Percentiles rank a stretch among this genome's conserved stretches.
Evolutionary conservation across 2,888 invertebrate species (phyloP).

Genomic region (Scaptomyza caliginosa): DNA sequence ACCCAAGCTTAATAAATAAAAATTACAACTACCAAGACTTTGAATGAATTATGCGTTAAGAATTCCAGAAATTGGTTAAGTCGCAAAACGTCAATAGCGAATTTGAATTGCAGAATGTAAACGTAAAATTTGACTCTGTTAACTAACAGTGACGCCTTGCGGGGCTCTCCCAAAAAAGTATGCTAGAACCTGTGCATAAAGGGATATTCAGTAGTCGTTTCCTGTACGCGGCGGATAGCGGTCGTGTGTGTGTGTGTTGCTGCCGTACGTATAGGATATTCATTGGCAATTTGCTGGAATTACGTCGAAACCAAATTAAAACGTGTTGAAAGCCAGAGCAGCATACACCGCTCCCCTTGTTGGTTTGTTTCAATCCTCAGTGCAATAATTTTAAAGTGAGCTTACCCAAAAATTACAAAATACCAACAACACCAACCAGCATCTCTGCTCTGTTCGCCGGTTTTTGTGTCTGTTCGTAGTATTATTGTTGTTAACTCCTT

Average conservation of each 20-base stretch:
- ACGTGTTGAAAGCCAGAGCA: conserved; percentile 36
- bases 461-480: neutral
- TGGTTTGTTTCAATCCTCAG: conserved; percentile 46
- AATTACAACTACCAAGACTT: too few relatives aligned
- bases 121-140: neutral
- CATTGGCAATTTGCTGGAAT: conserved; percentile 30
- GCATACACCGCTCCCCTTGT: neutral
- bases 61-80: too few relatives aligned
- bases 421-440: conserved; percentile 7
- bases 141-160: conserved; percentile 17
- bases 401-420: conserved; percentile 41
- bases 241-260: conserved; percentile 7
- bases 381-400: conserved; percentile 60
- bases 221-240: conserved; percentile 27
- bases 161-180: conserved; percentile 29
- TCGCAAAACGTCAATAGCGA: too few relatives aligned
- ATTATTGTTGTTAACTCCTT: neutral
- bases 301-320: conserved; percentile 47
- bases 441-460: conserved; percentile 11
- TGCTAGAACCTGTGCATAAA: conserved; percentile 14
- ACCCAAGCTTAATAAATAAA: too few relatives aligned
- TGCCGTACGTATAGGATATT: neutral
- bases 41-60: too few relatives aligned
- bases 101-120: neutral
- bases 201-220: conserved; percentile 32